Conservation (phyloP, 2,797 vertebrate genomes). For the Delichon dasypus region DNA sequence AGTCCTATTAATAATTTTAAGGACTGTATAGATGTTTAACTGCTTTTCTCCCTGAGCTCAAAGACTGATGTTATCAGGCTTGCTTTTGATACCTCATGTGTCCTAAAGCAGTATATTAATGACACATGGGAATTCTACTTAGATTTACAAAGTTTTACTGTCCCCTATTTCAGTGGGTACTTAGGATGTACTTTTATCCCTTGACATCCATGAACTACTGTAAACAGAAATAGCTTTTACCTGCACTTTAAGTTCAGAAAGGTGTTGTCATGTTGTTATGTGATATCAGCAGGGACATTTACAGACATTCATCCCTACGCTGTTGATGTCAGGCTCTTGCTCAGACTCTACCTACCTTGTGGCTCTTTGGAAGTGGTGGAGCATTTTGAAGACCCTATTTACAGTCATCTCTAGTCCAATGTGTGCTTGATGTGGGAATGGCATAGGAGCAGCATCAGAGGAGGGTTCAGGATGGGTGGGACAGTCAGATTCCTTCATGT, state of each 20-base stretch:
- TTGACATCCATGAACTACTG: neutral
- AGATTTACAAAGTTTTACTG: neutral
- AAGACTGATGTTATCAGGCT: neutral
- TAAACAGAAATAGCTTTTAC: neutral
- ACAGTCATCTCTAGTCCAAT: neutral
- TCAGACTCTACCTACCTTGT: neutral
- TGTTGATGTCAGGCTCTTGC: neutral
- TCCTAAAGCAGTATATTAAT: neutral
- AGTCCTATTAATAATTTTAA: neutral
- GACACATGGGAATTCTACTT: neutral
- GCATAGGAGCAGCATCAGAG: neutral
- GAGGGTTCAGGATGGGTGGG: neutral
- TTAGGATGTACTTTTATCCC: neutral
- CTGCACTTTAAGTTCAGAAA: neutral
- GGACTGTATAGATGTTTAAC: neutral
- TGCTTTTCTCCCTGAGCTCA: neutral
- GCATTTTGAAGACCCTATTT: neutral
- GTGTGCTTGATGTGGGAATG: accelerated
- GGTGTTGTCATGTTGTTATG: neutral
- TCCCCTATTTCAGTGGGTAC: neutral
- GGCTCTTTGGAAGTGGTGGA: neutral
- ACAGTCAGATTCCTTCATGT: neutral
- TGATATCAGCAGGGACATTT: neutral
- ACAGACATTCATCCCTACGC: neutral
- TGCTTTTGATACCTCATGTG: neutral